Base-by-base conservation (phyloP, 2,797 vertebrate genomes). In the Clarias platycephalus region DNA sequence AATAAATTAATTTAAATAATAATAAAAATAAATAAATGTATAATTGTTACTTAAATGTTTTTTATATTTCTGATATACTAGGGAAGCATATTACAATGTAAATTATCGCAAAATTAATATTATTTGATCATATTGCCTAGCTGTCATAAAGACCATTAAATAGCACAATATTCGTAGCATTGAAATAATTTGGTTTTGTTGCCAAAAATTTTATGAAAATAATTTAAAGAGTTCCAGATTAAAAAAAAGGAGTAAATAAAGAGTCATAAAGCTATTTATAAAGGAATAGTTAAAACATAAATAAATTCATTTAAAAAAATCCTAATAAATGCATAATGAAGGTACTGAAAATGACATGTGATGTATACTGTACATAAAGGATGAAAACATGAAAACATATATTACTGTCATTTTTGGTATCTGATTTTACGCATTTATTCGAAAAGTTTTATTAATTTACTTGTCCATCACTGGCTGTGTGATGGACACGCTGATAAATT, bases 401-500 rank as follows among this genome's bases (percentile, higher is more conserved):
- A 55, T 57, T 75, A 12, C 6, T 57, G 22, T 60, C 31, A 37
- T 31, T 5, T 77, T 60, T 37, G 6, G 4, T 7, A 3, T 58
- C 20, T 34, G 10, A 20, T 7, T 40, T 58, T 22, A 15, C 3
- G 2, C 22, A 9, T 34, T 62, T 26, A 26, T 26, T 26, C 1
- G 4, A 3, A 40, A 24, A 16, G 5, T 18, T 40, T 31, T 31
- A 1, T 12, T 34, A 18, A 37, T 2, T 37, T 68, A 37, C 34
- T 78, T n/a, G 16, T 13, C 1, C 12, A 13, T 7, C 37, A 26
- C 24, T 53, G 13, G 20, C 74, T 37, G 1, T 90, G 89, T 91
- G 87, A 86, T 81, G 28, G 77, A 88, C 82, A 89, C 90, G 68
- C 85, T 90, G 92, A 92, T 93, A 92, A 93, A 92, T 88, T 87